Base-by-base conservation (phyloP, 2,797 vertebrate species). In the Cyprinella venusta region DNA sequence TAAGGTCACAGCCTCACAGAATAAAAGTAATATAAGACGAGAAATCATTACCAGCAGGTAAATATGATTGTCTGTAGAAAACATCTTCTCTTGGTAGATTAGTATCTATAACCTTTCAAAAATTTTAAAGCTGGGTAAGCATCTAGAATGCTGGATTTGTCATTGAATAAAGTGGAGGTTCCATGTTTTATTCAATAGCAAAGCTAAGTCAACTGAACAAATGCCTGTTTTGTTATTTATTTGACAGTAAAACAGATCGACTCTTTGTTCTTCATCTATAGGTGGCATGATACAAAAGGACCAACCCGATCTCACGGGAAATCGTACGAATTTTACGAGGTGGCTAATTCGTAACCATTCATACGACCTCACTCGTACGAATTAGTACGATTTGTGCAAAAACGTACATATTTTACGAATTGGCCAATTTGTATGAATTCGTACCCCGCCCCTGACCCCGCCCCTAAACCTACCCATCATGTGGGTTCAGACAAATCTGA, bases 81-180 rank as follows among this genome's bases (percentile, higher is more conserved):
- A 18, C 26, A 26, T 26, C 56, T 61, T 10, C 61, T 76, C 21
- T 75, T 75, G 50, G 7, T 7, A 40, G 33, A 75, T 24, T 38
- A 75, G 12, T 56, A 40, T 56, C 50, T 75, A 56, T 75, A 56
- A 56, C 12, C 52, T 56, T 56, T 56, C 50, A 56, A 74, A 36
- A 74, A n/a, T 8, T 2, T 5, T 12, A 38, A n/a, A 38, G 71
- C 50, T 38, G 12, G 5, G 52, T 38, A 38, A 52, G 50, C 50
- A 38, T 21, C 38, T 56, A 38, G 6, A 13, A 40, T 38, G 52
- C 26, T 56, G 26, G 18, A 56, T 75, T 38, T 75, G 72, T 56
- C 19, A 40, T 9, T 56, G 13, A 33, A 75, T 4, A 56, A 56
- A 75, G 21, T 75, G 8, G 33, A 38, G 21, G 33, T 56, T 10